phyloP scores from a whole-genome alignment of 2,888 invertebrate genomes.

The Hyppa rectilinea region DNA sequence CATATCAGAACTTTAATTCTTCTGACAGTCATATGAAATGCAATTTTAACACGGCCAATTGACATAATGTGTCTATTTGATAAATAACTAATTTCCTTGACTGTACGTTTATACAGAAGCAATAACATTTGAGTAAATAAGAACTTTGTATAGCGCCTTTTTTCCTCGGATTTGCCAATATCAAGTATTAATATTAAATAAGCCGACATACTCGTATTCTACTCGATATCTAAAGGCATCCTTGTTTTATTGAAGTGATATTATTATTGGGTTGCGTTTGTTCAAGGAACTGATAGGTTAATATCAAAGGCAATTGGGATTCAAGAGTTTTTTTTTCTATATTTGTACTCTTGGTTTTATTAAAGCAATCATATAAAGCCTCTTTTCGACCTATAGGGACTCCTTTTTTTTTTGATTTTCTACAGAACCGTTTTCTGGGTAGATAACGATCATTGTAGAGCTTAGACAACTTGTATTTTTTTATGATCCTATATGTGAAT shows the following conservation, averaged over 20 bases:
- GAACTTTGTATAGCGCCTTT: too few relatives aligned
- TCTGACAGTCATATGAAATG: too few relatives aligned
- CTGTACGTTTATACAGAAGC: background rate
- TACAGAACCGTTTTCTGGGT: background rate
- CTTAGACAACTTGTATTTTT: too few relatives aligned
- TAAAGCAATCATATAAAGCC: background rate
- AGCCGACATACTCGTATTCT: slow-evolving; percentile 6
- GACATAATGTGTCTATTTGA: background rate
- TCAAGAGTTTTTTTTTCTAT: background rate
- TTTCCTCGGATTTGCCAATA: background rate
- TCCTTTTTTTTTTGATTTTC: too few relatives aligned
- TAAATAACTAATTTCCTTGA: background rate
- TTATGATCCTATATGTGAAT: too few relatives aligned
- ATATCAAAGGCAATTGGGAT: background rate
- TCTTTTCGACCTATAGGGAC: background rate
- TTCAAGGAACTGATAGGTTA: background rate
- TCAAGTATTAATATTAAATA: slow-evolving; percentile 20
- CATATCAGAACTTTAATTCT: too few relatives aligned
- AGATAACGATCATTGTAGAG: background rate
- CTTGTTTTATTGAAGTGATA: slow-evolving; percentile 2
- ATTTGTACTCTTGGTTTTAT: background rate
- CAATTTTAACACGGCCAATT: too few relatives aligned
- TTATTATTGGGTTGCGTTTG: slow-evolving; percentile 5
- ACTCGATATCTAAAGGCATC: slow-evolving; percentile 1
- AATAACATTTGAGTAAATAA: background rate